Evolutionary conservation across 2,797 vertebrate species (phyloP).

Genomic region (Neosilurus hyrtlii): DNA sequence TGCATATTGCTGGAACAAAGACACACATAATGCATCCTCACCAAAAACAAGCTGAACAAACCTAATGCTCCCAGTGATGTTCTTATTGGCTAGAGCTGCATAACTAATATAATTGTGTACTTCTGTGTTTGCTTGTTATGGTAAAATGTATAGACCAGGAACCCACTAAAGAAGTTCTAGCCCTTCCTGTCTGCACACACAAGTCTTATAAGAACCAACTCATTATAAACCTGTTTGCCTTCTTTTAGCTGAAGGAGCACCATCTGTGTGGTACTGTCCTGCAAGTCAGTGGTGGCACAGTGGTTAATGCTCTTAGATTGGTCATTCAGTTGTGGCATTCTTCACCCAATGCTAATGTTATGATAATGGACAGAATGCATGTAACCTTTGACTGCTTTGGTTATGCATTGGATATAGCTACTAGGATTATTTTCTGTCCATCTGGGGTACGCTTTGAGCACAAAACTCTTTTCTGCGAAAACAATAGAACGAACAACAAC

Average conservation of each 20-base stretch:
- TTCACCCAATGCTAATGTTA: too few species aligned
- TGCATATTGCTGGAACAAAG: slow-evolving; percentile 25
- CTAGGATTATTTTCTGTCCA: too few species aligned
- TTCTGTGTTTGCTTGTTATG: slow-evolving; percentile 8
- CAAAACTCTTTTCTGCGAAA: too few species aligned
- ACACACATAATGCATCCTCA: neutral
- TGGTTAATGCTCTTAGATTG: too few species aligned
- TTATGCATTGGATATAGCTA: too few species aligned
- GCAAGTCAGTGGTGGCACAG: slow-evolving; percentile 48
- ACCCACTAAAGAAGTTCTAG: slow-evolving; percentile 70
- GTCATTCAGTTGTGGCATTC: too few species aligned
- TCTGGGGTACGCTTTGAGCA: too few species aligned
- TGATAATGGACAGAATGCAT: too few species aligned
- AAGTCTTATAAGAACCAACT: slow-evolving; percentile 64
- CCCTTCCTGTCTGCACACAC: slow-evolving; percentile 61
- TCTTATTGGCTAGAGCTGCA: neutral
- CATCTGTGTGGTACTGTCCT: slow-evolving; percentile 69
- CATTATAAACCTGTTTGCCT: slow-evolving; percentile 69
- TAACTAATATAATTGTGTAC: neutral
- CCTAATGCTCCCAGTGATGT: slow-evolving; percentile 5
- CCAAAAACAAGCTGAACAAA: slow-evolving; percentile 19
- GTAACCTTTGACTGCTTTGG: too few species aligned
- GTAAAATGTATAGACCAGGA: slow-evolving; percentile 64
- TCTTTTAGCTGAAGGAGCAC: slow-evolving; percentile 59
- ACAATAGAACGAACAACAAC: too few species aligned